Evolutionary conservation across 2,113 vertebrate species (phyloP).

Genomic region (Redunca redunca): DNA sequence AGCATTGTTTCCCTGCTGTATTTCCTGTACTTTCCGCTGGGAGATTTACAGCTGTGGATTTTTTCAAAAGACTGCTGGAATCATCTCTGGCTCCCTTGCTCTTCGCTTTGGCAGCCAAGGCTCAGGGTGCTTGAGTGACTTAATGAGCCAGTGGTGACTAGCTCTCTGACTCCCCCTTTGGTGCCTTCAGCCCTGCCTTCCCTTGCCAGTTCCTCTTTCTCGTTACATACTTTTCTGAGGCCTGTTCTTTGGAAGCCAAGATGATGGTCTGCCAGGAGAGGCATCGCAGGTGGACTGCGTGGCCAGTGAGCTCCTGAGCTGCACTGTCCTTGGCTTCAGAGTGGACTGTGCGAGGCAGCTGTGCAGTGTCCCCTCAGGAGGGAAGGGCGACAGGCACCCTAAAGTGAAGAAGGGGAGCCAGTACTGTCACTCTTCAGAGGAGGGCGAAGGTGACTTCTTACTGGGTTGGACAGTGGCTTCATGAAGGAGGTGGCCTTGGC

Average conservation of each 20-base stretch:
- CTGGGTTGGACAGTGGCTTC: not conserved
- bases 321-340: not conserved
- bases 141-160: too few relatives aligned
- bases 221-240: not conserved
- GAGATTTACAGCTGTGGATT: not conserved
- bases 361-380: too few relatives aligned
- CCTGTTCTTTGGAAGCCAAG: not conserved
- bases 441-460: not conserved
- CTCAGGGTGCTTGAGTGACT: not conserved
- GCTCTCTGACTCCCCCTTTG: not conserved
- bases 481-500: not conserved
- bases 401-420: not conserved
- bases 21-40: not conserved
- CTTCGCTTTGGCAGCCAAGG: not conserved
- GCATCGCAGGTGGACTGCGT: not conserved
- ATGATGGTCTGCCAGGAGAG: not conserved
- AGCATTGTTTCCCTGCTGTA: not conserved
- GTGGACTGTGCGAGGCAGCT: not conserved
- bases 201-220: not conserved
- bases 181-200: not conserved
- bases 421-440: not conserved
- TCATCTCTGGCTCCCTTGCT: not conserved
- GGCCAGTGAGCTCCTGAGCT: not conserved
- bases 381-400: too few relatives aligned
- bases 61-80: not conserved